Conservation (phyloP, 2,113 vertebrate species). For the Prietella phreatophila region DNA sequence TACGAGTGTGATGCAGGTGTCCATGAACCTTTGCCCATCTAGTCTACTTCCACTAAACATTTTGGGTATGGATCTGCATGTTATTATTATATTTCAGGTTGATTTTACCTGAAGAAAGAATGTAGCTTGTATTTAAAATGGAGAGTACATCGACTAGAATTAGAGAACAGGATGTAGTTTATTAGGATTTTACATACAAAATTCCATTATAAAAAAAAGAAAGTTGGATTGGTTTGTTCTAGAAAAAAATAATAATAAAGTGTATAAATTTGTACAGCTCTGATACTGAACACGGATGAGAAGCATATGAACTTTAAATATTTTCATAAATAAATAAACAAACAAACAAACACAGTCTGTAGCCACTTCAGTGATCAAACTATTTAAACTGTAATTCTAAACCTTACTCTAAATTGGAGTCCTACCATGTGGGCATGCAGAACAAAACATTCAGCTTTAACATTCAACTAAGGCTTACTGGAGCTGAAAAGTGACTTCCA, state of each 20-base stretch:
- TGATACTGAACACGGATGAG: neutral
- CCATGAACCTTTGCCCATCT: neutral
- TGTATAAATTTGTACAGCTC: neutral
- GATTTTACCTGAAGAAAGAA: neutral
- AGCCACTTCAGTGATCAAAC: neutral
- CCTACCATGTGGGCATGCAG: neutral
- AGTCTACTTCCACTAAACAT: neutral
- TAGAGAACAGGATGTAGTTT: neutral
- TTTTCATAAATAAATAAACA: slow-evolving; percentile 1
- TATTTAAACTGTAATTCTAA: neutral
- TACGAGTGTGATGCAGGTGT: neutral
- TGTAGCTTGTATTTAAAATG: neutral
- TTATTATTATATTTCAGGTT: neutral
- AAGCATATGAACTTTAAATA: neutral
- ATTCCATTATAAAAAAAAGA: neutral
- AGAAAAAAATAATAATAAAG: neutral
- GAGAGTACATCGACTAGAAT: neutral
- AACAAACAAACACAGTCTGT: neutral
- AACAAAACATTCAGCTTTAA: slow-evolving; percentile 1
- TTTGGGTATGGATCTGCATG: neutral
- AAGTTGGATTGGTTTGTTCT: neutral
- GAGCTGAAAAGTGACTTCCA: neutral
- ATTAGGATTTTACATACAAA: neutral
- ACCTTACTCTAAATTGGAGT: neutral
- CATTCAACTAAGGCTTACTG: neutral